Evolutionary conservation across 2,797 vertebrate genomes (phyloP).

Genomic region (Silurus aristotelis): DNA sequence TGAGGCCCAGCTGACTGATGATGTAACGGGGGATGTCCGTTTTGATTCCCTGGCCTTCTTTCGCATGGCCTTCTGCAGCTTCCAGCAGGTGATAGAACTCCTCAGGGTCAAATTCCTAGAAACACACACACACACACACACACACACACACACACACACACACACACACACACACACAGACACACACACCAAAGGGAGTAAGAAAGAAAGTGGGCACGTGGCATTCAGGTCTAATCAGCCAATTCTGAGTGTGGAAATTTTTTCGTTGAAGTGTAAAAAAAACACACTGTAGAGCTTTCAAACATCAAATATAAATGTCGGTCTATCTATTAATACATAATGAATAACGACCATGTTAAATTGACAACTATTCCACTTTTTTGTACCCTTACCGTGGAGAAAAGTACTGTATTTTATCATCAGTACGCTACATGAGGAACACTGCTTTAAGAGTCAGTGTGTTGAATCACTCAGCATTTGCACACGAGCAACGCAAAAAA

Average conservation of each 20-base stretch:
- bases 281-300: too few relatives aligned
- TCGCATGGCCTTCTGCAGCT: constrained; percentile 95
- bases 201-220: background rate
- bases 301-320: background rate
- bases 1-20: constrained; percentile 96
- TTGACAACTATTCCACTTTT: background rate
- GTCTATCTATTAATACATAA: background rate
- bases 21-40: constrained; percentile 95
- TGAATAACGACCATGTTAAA: background rate
- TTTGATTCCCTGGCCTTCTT: constrained; percentile 96
- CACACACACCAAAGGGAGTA: background rate
- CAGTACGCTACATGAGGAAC: background rate
- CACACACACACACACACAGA: too few relatives aligned
- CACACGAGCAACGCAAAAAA: too few relatives aligned
- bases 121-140: too few relatives aligned
- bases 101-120: constrained; percentile 94
- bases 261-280: background rate
- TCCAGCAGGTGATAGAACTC: constrained; percentile 97
- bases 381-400: background rate
- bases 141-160: too few relatives aligned
- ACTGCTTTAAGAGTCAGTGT: background rate
- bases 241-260: background rate
- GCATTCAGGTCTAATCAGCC: background rate
- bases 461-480: background rate
- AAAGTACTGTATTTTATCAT: background rate